Conservation (phyloP, 2,888 invertebrate species). For the Serrognathus titanus region DNA sequence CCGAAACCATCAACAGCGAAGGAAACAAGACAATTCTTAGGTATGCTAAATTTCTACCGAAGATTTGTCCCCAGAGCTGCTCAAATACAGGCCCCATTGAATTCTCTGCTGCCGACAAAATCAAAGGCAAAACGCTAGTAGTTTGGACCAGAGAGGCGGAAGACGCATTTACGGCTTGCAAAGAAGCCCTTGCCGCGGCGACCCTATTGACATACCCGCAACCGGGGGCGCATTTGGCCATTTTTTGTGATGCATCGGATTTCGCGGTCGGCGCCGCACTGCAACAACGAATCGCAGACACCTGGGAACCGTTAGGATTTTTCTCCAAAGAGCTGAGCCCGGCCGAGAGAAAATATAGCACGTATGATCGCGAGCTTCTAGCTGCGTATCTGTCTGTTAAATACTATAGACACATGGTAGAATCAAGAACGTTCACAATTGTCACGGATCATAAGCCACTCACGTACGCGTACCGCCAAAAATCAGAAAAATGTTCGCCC, state of each 20-base stretch:
- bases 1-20: conserved; percentile 5
- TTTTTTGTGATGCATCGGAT: neutral
- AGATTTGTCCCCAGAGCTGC: conserved; percentile 39
- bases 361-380: conserved; percentile 17
- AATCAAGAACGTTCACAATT: conserved; percentile 13
- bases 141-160: neutral
- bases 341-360: conserved; percentile 32
- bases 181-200: neutral
- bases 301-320: neutral
- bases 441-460: conserved; percentile 20
- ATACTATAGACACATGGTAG: conserved; percentile 16
- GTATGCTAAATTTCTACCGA: conserved; percentile 41
- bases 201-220: neutral
- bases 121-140: neutral
- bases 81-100: conserved; percentile 35
- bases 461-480: conserved; percentile 10
- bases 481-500: conserved; percentile 9
- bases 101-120: conserved; percentile 23
- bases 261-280: neutral
- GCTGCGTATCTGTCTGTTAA: conserved; percentile 17
- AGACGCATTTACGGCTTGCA: neutral
- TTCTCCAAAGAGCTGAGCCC: conserved; percentile 14
- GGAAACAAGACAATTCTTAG: conserved; percentile 35
- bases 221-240: neutral
- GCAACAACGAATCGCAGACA: neutral